These are phyloP conservation scores for Nesometra sesokonis DNA, from an alignment of 35 echinoderm and acorn worm species.

Conservation along the genomic window DNA sequence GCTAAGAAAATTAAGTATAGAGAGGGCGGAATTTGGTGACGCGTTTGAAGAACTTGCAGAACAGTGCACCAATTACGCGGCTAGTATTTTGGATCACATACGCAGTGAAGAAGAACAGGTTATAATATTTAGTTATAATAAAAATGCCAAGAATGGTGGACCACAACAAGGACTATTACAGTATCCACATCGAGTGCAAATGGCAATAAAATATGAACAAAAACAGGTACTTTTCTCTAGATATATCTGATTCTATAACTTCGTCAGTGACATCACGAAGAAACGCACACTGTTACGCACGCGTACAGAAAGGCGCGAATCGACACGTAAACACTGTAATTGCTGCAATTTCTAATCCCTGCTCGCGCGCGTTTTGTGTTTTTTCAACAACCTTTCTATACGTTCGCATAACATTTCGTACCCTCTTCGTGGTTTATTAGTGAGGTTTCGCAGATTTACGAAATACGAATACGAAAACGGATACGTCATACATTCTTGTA, in stretches of 20 bases:
- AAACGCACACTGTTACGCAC: no score
- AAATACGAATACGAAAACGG: no score
- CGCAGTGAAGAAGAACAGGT: slow-evolving; percentile 4
- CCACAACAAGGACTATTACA: no score
- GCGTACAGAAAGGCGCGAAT: no score
- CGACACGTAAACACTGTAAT: background rate
- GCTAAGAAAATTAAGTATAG: slow-evolving; percentile 1
- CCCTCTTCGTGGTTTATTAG: no score
- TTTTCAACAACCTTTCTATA: no score
- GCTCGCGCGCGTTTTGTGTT: no score
- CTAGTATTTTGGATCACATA: slow-evolving; percentile 2
- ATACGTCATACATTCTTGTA: no score
- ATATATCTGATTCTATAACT: background rate
- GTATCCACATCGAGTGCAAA: background rate
- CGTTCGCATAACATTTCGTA: no score
- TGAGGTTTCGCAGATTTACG: no score
- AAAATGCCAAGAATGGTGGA: background rate
- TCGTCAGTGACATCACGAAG: background rate
- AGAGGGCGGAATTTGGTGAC: background rate
- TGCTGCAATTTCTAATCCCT: no score
- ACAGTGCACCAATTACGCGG: slow-evolving; percentile 4
- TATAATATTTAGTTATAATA: background rate
- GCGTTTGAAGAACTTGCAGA: slow-evolving; percentile 2
- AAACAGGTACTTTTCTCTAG: background rate
- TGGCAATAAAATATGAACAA: slow-evolving; percentile 17